These are phyloP conservation scores for Cylindroiulus punctatus DNA, from an alignment of 2,888 invertebrate species.

Conservation along the genomic window DNA sequence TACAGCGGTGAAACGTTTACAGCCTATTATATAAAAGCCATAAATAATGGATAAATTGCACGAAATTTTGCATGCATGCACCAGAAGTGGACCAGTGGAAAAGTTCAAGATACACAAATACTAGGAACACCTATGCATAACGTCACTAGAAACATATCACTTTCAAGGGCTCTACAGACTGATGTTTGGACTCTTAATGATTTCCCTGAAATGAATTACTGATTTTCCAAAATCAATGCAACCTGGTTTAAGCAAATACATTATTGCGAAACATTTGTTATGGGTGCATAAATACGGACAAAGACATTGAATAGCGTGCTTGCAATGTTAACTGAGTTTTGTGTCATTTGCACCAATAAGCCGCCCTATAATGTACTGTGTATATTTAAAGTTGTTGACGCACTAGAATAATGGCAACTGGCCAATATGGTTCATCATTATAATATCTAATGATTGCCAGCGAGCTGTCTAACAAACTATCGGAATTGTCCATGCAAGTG, in stretches of 20 bases:
- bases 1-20: not conserved
- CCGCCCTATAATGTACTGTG: not conserved
- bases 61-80: constrained; percentile 6
- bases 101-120: not conserved
- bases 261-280: not conserved
- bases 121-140: not conserved
- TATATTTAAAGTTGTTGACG: not conserved
- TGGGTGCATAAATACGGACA: not conserved
- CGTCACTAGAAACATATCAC: not conserved
- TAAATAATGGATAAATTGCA: constrained; percentile 31
- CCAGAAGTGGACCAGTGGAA: not conserved
- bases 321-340: not conserved
- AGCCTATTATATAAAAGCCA: not conserved
- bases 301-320: not conserved
- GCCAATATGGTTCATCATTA: not conserved
- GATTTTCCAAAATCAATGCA: not conserved
- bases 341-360: not conserved
- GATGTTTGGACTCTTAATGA: not conserved
- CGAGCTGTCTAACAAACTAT: not conserved
- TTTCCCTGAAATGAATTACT: not conserved
- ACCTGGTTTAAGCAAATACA: not conserved
- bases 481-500: not conserved
- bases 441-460: not conserved
- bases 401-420: not conserved
- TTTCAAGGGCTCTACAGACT: not conserved